Evolutionary conservation across 64 coral and sea anemone genomes (phyloP).

Genomic region (Montipora foliosa): DNA sequence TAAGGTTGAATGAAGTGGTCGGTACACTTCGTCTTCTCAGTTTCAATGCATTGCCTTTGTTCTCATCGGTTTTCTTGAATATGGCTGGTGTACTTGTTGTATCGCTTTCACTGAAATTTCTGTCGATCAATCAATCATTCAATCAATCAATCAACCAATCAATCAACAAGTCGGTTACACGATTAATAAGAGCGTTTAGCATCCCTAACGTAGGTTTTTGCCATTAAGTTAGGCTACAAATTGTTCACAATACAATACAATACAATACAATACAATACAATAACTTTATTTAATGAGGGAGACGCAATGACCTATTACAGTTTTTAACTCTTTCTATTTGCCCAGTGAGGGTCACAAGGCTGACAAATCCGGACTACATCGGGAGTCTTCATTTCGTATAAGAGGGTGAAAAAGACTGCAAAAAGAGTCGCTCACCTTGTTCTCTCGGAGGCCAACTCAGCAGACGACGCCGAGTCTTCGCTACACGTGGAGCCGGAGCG

Average conservation of each 20-base stretch:
- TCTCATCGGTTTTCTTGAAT: neutral
- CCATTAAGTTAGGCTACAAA: too few species aligned
- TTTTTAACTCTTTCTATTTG: too few species aligned
- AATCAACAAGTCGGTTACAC: neutral
- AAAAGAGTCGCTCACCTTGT: neutral
- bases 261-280: too few species aligned
- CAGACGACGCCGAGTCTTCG: conserved; percentile 27
- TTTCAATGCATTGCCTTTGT: neutral
- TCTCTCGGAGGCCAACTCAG: conserved; percentile 7
- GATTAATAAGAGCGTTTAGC: neutral
- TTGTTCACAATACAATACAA: too few species aligned
- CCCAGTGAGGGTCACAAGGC: too few species aligned
- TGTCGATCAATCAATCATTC: neutral
- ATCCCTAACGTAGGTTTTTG: too few species aligned
- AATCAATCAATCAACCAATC: neutral
- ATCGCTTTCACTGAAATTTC: neutral
- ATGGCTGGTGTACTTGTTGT: neutral
- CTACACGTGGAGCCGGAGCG: conserved; percentile 31
- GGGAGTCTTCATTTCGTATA: too few species aligned
- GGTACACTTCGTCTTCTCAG: conserved; percentile 47
- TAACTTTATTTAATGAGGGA: too few species aligned
- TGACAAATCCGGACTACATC: too few species aligned
- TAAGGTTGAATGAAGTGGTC: neutral
- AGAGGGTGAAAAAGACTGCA: neutral
- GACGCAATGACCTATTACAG: too few species aligned